Conservation (phyloP, 1,140 invertebrate species). For the Oscheius sp. region DNA sequence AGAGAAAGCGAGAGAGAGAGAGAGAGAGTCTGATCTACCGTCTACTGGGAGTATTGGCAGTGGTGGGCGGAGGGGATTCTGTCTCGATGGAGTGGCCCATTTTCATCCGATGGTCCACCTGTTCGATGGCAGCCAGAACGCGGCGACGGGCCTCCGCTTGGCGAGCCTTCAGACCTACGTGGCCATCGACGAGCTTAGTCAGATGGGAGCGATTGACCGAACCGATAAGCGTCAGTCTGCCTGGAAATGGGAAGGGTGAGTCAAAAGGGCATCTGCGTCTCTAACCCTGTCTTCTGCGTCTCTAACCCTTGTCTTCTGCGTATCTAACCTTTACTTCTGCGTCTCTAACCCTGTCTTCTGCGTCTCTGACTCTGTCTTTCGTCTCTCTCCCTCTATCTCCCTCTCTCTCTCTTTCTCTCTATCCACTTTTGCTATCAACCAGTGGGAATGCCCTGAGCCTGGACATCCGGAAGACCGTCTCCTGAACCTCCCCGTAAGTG, state of each 20-base stretch:
- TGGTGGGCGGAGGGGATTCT: too few species aligned
- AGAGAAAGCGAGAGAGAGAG: too few species aligned
- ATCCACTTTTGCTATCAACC: constrained; percentile 47
- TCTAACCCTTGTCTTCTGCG: too few species aligned
- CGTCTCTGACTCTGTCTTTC: too few species aligned
- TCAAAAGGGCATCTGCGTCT: neutral
- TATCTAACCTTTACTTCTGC: too few species aligned
- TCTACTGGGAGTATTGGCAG: too few species aligned
- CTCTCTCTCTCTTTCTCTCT: neutral
- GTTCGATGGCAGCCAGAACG: constrained; percentile 13
- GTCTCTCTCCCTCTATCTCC: too few species aligned
- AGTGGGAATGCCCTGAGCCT: constrained; percentile 52
- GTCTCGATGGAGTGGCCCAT: too few species aligned
- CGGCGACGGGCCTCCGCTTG: constrained; percentile 41
- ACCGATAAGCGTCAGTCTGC: constrained; percentile 50
- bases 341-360: too few species aligned
- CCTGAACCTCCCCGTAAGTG: constrained; percentile 52
- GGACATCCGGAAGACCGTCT: constrained; percentile 35
- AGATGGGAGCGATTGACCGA: constrained; percentile 48
- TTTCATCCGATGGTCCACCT: constrained; percentile 35
- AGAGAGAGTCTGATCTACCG: too few species aligned
- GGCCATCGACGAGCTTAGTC: constrained; percentile 36
- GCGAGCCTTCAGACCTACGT: constrained; percentile 40
- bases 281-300: too few species aligned
- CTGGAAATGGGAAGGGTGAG: neutral